Percentiles rank a stretch among this genome's conserved stretches.
Conservation (phyloP, 2,113 vertebrate genomes). For the western clawed frog (Xenopus tropicalis) region UCB_Xtro_10.0 CM004446.2:90758001-90758500, state of each 20-base stretch:
- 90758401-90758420: slow-evolving; percentile 15
- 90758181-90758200: not conserved
- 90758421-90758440: slow-evolving; percentile 7
- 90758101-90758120: too few relatives aligned
- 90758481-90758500: slow-evolving; percentile 10
- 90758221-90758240: not conserved
- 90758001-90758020: too few relatives aligned
- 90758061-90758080: too few relatives aligned
- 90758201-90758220: not conserved
- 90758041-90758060: too few relatives aligned
- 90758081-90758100: too few relatives aligned
- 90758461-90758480: slow-evolving; percentile 6
- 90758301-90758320: not conserved
- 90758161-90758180: not conserved
- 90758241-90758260: not conserved
- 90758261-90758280: not conserved
- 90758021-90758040: too few relatives aligned
- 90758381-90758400: slow-evolving; percentile 1
- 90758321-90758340: not conserved
- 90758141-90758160: too few relatives aligned
- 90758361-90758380: not conserved
- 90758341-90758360: not conserved
- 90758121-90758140: too few relatives aligned
- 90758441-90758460: not conserved
- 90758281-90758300: not conserved